Evolutionary conservation across 2,113 vertebrate species (phyloP).

Genomic region (Caretta caretta): DNA sequence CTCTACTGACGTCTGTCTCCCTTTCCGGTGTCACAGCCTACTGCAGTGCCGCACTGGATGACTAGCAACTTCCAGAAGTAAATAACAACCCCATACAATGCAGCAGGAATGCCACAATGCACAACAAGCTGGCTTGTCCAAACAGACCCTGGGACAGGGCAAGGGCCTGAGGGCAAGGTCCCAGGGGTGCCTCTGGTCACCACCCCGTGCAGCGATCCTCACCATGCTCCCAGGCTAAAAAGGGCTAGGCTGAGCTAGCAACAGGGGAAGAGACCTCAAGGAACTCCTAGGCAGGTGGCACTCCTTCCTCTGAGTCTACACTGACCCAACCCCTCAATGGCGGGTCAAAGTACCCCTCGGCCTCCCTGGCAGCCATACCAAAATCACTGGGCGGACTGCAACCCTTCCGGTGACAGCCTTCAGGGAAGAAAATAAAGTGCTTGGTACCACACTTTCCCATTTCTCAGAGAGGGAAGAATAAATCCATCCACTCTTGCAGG

Average conservation of each 20-base stretch:
- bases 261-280: background rate
- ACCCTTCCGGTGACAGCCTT: background rate
- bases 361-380: background rate
- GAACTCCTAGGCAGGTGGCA: background rate
- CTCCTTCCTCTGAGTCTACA: background rate
- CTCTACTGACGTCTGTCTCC: too few relatives aligned
- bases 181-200: background rate
- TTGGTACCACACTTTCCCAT: background rate
- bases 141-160: background rate
- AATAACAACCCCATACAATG: background rate
- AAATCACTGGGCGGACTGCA: background rate
- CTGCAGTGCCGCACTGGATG: background rate
- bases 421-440: background rate
- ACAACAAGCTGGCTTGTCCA: background rate
- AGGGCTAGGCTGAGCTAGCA: background rate
- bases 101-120: background rate
- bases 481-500: background rate
- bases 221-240: background rate
- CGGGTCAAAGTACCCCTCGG: background rate
- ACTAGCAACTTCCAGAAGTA: background rate
- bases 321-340: background rate
- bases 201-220: background rate
- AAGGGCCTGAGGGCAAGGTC: too few relatives aligned
- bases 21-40: too few relatives aligned
- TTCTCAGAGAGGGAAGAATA: background rate